Conservation (phyloP, 2,113 vertebrate species). For the Suricata suricatta region DNA sequence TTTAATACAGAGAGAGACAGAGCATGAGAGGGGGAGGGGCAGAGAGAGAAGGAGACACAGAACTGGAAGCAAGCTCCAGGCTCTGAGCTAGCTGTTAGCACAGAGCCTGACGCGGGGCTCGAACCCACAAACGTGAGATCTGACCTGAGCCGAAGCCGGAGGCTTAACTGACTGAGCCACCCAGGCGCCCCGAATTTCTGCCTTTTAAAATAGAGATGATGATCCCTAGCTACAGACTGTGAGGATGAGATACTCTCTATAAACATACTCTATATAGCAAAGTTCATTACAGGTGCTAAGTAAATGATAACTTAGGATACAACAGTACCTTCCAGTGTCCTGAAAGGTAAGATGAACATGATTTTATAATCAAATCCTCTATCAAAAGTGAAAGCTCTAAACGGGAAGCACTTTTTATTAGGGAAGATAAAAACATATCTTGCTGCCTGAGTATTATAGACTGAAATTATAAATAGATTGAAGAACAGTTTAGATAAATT, state of each 20-base stretch:
- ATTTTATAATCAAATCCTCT: conserved; percentile 31
- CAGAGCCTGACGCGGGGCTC: too few species aligned
- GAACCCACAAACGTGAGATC: too few species aligned
- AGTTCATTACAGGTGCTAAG: background rate
- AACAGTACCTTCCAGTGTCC: background rate
- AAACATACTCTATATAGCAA: background rate
- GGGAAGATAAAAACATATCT: background rate
- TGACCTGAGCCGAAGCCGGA: too few species aligned
- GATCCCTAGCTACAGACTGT: background rate
- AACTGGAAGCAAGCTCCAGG: too few species aligned
- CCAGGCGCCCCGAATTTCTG: background rate
- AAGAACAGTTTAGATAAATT: background rate
- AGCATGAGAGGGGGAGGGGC: too few species aligned
- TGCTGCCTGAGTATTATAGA: background rate
- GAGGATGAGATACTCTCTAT: background rate
- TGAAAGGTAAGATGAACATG: background rate
- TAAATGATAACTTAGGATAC: conserved; percentile 24
- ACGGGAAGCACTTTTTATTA: background rate
- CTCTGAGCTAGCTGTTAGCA: too few species aligned
- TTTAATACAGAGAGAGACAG: too few species aligned
- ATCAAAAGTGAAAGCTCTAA: background rate
- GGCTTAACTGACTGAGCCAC: too few species aligned
- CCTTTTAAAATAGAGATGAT: conserved; percentile 3
- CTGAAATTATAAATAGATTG: background rate
- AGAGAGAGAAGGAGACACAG: too few species aligned